These are phyloP conservation scores for Galbula dea DNA, from an alignment of 2,113 vertebrate genomes.

Conservation along the genomic window DNA sequence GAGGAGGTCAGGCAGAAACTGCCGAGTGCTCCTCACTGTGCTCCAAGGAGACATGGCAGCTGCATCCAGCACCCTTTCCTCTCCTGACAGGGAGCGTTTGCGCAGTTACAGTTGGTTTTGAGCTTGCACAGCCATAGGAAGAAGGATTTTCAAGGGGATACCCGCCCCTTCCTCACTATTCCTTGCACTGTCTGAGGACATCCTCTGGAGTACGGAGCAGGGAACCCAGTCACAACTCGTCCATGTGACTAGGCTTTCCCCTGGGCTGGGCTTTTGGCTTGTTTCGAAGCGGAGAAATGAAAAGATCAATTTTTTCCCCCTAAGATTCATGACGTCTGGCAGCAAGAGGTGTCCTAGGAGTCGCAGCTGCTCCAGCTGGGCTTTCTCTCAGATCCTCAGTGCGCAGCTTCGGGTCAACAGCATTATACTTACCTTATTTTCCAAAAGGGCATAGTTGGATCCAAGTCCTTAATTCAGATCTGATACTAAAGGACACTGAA, in stretches of 20 bases:
- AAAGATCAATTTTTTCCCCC: background rate
- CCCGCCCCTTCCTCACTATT: background rate
- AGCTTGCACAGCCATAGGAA: conserved; percentile 30
- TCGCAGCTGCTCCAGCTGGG: conserved; percentile 29
- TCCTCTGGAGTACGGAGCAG: background rate
- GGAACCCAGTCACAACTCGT: conserved; percentile 4
- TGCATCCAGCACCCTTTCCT: conserved; percentile 50
- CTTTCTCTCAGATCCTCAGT: conserved; percentile 13
- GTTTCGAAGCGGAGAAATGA: background rate
- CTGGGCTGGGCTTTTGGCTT: background rate
- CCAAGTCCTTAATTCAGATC: conserved; percentile 4
- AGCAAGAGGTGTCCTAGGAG: conserved; percentile 56
- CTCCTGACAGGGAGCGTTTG: conserved; percentile 62
- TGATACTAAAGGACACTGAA: background rate
- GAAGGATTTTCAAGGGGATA: background rate
- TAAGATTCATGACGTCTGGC: conserved; percentile 41
- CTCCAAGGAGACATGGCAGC: conserved; percentile 27
- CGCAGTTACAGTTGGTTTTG: conserved; percentile 47
- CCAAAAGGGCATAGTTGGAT: background rate
- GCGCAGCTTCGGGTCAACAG: background rate
- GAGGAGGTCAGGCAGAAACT: conserved; percentile 2
- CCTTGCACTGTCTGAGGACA: background rate
- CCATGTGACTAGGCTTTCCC: background rate
- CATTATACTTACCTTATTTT: conserved; percentile 9
- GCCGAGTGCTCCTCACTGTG: background rate